A percentile compares a stretch with the other conserved stretches of the same genome.
These are phyloP conservation scores for Columbina picui DNA, from an alignment of 2,113 vertebrate species.

Conservation along the genomic window DNA sequence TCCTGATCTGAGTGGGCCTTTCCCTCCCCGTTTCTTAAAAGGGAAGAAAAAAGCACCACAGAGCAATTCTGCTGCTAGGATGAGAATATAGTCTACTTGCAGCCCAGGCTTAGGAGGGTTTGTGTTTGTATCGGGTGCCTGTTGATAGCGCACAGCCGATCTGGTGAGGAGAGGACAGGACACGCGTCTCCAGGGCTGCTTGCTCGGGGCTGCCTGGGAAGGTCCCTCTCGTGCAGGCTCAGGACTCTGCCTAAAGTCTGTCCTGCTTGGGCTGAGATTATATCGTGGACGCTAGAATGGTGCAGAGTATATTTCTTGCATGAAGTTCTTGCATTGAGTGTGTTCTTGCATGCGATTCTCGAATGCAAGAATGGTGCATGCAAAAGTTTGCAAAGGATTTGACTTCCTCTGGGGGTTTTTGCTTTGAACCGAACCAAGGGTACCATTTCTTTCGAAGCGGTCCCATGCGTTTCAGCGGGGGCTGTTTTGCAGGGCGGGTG, in stretches of 20 bases:
- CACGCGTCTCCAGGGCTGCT: background rate
- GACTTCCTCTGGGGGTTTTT: background rate
- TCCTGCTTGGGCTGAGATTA: no score
- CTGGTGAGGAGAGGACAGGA: background rate
- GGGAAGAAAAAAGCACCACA: accelerated
- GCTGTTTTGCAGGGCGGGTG: background rate
- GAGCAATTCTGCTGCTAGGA: background rate
- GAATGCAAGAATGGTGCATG: background rate
- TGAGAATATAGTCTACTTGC: background rate
- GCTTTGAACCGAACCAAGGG: background rate
- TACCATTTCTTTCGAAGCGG: accelerated
- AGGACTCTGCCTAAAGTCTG: background rate
- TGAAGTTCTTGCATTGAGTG: no score
- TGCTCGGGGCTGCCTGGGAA: background rate
- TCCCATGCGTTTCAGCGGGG: accelerated
- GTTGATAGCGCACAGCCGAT: background rate
- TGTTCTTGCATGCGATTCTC: no score
- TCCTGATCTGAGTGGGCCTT: background rate
- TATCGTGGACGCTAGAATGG: accelerated
- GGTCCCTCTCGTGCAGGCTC: background rate
- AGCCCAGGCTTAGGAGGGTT: background rate
- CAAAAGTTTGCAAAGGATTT: background rate
- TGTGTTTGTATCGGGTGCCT: background rate
- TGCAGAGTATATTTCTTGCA: background rate
- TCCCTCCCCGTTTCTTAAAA: background rate